A percentile compares a stretch with the other conserved stretches of the same genome.
These are phyloP conservation scores for Apteryx mantelli DNA, from an alignment of 2,113 vertebrate species.

Conservation along the genomic window DNA sequence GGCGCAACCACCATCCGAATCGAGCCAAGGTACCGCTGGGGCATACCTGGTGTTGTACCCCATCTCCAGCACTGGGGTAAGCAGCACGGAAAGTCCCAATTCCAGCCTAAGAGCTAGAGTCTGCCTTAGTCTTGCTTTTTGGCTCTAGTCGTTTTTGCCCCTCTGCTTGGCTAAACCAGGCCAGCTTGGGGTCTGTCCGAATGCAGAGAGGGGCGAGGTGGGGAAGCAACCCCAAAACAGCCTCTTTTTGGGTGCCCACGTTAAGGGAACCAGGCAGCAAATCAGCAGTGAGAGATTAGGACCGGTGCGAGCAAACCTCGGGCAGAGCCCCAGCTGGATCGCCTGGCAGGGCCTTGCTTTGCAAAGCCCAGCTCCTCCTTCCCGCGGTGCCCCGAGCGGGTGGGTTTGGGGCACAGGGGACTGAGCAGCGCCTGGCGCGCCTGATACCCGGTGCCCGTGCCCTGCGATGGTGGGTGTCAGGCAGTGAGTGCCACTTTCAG, in stretches of 20 bases:
- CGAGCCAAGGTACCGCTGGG: background rate
- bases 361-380: background rate
- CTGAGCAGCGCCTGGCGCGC: background rate
- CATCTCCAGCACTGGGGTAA: background rate
- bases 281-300: background rate
- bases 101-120: background rate
- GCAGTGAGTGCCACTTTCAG: background rate
- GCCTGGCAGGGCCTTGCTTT: background rate
- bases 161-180: background rate
- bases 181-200: background rate
- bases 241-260: background rate
- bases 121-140: background rate
- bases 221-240: background rate
- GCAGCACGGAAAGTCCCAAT: background rate
- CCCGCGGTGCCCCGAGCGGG: accelerated
- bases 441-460: no score
- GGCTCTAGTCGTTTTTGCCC: background rate
- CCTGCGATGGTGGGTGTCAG: no score
- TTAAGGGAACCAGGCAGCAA: background rate
- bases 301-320: background rate
- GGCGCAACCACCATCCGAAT: background rate
- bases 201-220: background rate
- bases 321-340: background rate
- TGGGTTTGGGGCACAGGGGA: background rate
- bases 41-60: accelerated